Evolutionary conservation across 2,113 vertebrate species (phyloP).

Genomic region (Lepus europaeus): DNA sequence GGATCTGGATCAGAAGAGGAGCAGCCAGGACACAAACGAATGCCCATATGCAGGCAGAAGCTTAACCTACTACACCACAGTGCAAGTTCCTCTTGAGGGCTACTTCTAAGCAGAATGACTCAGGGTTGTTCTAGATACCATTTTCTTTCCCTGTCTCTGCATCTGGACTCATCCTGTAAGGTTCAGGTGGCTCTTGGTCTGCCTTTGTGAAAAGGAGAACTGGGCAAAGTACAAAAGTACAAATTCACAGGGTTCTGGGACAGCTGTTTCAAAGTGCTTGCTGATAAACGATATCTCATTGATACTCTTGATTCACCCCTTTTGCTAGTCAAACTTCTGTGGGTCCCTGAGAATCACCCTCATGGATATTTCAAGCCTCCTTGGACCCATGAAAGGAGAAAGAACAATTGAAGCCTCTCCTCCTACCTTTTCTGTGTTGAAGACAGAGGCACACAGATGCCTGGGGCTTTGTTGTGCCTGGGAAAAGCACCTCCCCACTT

Average conservation of each 20-base stretch:
- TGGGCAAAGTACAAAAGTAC: neutral
- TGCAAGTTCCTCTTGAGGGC: neutral
- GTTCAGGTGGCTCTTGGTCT: neutral
- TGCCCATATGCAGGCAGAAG: too few relatives aligned
- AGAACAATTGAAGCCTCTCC: neutral
- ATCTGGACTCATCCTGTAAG: neutral
- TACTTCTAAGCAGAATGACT: neutral
- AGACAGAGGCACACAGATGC: neutral
- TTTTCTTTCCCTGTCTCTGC: neutral
- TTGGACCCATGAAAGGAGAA: neutral
- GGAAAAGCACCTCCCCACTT: neutral
- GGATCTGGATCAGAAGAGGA: too few relatives aligned
- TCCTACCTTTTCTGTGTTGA: neutral
- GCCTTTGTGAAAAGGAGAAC: neutral
- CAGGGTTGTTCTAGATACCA: neutral
- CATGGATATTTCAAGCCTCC: neutral
- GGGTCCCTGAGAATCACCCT: neutral
- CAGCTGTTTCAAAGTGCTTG: neutral
- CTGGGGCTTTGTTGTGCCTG: neutral
- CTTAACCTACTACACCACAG: too few relatives aligned
- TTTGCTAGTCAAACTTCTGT: constrained; percentile 4
- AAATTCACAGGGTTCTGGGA: neutral
- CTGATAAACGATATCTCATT: neutral
- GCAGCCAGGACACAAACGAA: too few relatives aligned
- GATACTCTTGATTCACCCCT: neutral